phyloP scores from a whole-genome alignment of 1,140 invertebrate species.

The Neodiprion virginianus region DNA sequence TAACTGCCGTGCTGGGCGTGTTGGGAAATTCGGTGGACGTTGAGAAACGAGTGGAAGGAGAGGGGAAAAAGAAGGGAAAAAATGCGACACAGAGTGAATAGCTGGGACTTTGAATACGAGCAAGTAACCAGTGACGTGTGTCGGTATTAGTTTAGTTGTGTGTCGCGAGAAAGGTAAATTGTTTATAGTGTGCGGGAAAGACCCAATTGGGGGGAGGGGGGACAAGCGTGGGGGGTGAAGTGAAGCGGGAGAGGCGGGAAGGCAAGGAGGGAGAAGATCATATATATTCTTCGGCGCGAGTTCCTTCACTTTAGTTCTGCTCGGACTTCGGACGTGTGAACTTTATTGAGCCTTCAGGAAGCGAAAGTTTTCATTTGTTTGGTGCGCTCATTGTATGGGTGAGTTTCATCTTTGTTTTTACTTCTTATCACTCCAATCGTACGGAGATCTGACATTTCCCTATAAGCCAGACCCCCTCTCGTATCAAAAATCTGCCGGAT shows the following conservation, averaged over 20 bases:
- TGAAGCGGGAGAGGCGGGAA: not conserved
- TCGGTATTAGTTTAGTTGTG: not conserved
- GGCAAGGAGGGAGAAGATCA: not conserved
- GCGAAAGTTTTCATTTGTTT: slow-evolving; percentile 61
- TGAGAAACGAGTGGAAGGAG: not conserved
- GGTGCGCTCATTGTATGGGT: slow-evolving; percentile 64
- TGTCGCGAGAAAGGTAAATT: not conserved
- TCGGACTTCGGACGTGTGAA: slow-evolving; percentile 48
- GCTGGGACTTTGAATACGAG: not conserved
- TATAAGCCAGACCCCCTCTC: not conserved
- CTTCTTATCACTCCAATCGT: not conserved
- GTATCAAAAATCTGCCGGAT: too few relatives aligned
- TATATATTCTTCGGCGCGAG: slow-evolving; percentile 32
- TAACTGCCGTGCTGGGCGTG: too few relatives aligned
- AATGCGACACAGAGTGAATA: not conserved
- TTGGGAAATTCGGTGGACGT: too few relatives aligned
- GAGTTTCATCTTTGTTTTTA: slow-evolving; percentile 30
- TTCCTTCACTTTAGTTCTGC: slow-evolving; percentile 42
- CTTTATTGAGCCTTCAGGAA: slow-evolving; percentile 33
- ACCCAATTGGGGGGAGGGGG: too few relatives aligned
- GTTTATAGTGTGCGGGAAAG: not conserved
- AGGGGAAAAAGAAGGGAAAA: not conserved
- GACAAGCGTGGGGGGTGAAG: not conserved
- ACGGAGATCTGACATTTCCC: not conserved
- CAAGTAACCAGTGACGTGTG: not conserved